Evolutionary conservation across 2,113 vertebrate genomes (phyloP), one percentile per base, ranked within the genome.

Genomic region (Epinephelus fuscoguttatus): DNA sequence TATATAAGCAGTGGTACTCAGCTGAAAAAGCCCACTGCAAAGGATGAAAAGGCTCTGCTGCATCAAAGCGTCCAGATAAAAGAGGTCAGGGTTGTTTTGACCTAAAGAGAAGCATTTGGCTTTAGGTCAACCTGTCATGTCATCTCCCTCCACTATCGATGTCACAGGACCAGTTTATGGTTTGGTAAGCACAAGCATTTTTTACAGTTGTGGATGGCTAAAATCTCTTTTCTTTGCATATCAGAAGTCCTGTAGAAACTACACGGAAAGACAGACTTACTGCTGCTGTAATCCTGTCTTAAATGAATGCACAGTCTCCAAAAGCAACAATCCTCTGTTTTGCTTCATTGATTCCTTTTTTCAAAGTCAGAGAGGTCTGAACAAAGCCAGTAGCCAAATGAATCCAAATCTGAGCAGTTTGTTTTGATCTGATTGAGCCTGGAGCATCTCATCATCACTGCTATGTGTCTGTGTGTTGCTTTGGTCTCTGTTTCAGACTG

Each of bases 271-370:
- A 40, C 40, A 50, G 40, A 15, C 19, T 25, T 25, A 52, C 45
- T 68, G 61, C 15, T 64, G 17, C 40, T 3, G 8, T 8, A 21
- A 23, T 59, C 75, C 63, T 57, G 52, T 8, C 25, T 40, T 4
- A 78, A 25, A 55, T 14, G 23, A 66, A 76, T 14, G 1, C 33
- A 45, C 17, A 62, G 23, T 27, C 49, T 47, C 59, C 27, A 17
- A 25, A 63, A 57, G 52, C 50, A 70, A n/a, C 40, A 42, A 17
- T 53, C 8, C 9, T 72, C 67, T 78, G 75, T 73, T 73, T 67
- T 21, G 30, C 14, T 67, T 72, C 61, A 66, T 66, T 67, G 75
- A 78, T 78, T 83, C 78, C 0, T 52, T 30, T 37, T 66, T 47
- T 53, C 49, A 33, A 10, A 27, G 45, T 67, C 55, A 23, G 71